Conservation (phyloP, 1,140 invertebrate species). For the Calliphora vicina region DNA sequence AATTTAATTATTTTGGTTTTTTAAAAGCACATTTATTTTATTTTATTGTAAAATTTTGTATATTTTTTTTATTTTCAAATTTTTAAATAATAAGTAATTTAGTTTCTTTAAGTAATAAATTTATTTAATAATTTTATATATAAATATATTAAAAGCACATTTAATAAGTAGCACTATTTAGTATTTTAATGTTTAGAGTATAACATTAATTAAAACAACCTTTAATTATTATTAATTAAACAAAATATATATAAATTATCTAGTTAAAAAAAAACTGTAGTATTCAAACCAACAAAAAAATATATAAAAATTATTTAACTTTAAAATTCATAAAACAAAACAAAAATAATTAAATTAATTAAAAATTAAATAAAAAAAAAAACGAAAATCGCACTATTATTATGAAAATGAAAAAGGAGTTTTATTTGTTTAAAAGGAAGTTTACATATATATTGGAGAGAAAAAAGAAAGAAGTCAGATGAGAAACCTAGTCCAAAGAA, state of each 20-base stretch:
- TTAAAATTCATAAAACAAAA: not conserved
- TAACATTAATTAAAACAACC: not conserved
- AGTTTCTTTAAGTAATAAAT: not conserved
- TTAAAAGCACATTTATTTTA: not conserved
- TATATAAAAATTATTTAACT: not conserved
- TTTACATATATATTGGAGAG: no score
- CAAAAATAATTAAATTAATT: not conserved
- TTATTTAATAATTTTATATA: not conserved
- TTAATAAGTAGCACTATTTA: not conserved
- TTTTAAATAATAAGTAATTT: not conserved
- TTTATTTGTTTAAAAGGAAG: no score
- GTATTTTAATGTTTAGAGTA: slow-evolving; percentile 1
- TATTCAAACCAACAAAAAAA: not conserved
- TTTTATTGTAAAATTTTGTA: not conserved
- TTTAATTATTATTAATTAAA: not conserved
- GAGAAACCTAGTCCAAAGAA: no score
- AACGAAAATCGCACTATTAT: not conserved
- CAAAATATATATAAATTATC: not conserved
- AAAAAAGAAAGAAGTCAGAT: no score
- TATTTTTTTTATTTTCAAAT: not conserved
- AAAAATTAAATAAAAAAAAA: not conserved
- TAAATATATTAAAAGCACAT: not conserved
- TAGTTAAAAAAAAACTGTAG: not conserved
- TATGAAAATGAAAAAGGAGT: not conserved
- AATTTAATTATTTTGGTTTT: slow-evolving; percentile 61